Evolutionary conservation across 2,797 vertebrate species (phyloP).

Genomic region (Pseudochromis fuscus): DNA sequence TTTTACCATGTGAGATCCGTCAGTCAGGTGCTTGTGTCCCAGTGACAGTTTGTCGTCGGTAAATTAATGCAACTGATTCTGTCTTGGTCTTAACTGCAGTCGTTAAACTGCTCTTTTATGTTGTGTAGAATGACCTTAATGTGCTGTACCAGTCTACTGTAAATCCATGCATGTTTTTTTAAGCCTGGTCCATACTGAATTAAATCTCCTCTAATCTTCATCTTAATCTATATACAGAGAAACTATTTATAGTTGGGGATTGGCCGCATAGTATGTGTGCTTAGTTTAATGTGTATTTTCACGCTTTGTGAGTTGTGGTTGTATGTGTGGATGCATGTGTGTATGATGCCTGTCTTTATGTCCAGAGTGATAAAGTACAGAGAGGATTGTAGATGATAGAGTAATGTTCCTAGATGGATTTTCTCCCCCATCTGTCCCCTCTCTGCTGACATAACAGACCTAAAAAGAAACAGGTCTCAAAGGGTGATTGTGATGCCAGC

Average conservation of each 20-base stretch:
- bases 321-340: background rate
- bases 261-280: constrained; percentile 2
- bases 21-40: background rate
- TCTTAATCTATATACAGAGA: constrained; percentile 62
- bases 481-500: background rate
- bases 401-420: constrained; percentile 42
- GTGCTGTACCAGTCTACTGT: constrained; percentile 24
- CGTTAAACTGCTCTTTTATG: constrained; percentile 33
- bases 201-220: constrained; percentile 70
- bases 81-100: background rate
- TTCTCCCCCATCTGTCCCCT: constrained; percentile 50
- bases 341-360: constrained; percentile 9
- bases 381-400: constrained; percentile 41
- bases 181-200: constrained; percentile 23
- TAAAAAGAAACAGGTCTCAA: constrained; percentile 2
- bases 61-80: constrained; percentile 11
- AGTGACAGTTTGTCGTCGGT: background rate
- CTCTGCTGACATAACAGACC: constrained; percentile 35
- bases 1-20: background rate
- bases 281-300: constrained; percentile 24
- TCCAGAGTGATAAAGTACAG: constrained; percentile 17
- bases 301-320: background rate
- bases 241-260: constrained; percentile 50
- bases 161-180: constrained; percentile 48
- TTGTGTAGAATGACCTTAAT: constrained; percentile 35